These are phyloP conservation scores for Periophthalmus modestus DNA, from an alignment of 2,113 vertebrate genomes.

Conservation along the genomic window DNA sequence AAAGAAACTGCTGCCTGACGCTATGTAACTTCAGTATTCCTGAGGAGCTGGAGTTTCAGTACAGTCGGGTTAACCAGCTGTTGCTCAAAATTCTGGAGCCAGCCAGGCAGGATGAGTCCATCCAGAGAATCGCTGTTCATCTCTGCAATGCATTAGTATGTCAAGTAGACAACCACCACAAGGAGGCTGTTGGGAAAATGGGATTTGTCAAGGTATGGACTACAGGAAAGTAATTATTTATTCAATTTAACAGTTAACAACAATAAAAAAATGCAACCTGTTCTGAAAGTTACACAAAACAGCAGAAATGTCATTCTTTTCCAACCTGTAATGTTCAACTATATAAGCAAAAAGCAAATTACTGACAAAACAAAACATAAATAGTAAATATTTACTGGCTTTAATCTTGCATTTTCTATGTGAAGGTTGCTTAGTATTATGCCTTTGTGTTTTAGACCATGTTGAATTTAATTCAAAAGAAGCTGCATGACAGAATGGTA, in stretches of 20 bases:
- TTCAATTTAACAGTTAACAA: not conserved
- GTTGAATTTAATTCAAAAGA: conserved; percentile 97
- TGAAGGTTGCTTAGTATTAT: not conserved
- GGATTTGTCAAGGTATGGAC: conserved; percentile 92
- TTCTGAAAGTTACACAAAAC: not conserved
- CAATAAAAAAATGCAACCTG: not conserved
- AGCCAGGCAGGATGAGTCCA: conserved; percentile 93
- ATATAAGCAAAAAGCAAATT: not conserved
- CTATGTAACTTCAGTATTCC: conserved; percentile 98
- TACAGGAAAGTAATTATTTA: too few relatives aligned
- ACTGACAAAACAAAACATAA: not conserved
- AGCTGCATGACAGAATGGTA: conserved; percentile 89
- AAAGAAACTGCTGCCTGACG: conserved; percentile 96
- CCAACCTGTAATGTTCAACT: not conserved
- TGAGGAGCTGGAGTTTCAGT: conserved; percentile 97
- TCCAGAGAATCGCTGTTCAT: conserved; percentile 97
- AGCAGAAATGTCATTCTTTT: not conserved
- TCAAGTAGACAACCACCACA: conserved; percentile 98
- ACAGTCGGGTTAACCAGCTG: conserved; percentile 91
- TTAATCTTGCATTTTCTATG: not conserved
- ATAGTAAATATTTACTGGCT: not conserved
- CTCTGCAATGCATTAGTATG: conserved; percentile 97
- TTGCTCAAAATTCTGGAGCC: conserved; percentile 94
- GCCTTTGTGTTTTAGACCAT: conserved; percentile 82
- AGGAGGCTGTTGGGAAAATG: conserved; percentile 98